Conservation (phyloP, 1,140 invertebrate genomes). For the Arctopsyche grandis region DNA sequence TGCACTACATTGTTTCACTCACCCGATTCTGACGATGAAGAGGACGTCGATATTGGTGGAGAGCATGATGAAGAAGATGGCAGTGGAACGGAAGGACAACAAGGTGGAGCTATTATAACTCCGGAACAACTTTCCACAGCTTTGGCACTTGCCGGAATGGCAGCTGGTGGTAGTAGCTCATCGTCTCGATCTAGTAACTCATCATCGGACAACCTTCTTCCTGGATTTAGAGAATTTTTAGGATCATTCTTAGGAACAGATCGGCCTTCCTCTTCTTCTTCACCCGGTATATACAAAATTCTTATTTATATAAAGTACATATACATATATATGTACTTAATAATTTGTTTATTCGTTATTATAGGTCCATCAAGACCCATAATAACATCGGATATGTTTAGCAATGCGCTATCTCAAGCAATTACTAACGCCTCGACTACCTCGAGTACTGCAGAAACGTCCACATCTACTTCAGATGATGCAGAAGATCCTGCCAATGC, state of each 20-base stretch:
- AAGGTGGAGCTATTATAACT: slow-evolving; percentile 36
- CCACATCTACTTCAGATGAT: slow-evolving; percentile 6
- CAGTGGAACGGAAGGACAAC: slow-evolving; percentile 2
- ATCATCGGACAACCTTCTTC: neutral
- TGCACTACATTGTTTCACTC: neutral
- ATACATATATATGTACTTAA: neutral
- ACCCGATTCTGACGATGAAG: slow-evolving; percentile 44
- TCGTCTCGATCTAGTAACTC: slow-evolving; percentile 25
- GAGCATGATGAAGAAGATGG: slow-evolving; percentile 40
- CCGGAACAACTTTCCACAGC: slow-evolving; percentile 50
- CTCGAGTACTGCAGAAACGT: slow-evolving; percentile 29
- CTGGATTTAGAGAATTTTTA: slow-evolving; percentile 43
- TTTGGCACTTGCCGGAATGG: slow-evolving; percentile 44
- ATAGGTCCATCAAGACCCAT: slow-evolving; percentile 47
- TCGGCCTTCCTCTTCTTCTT: slow-evolving; percentile 4
- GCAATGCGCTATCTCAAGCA: slow-evolving; percentile 61
- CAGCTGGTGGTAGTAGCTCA: neutral
- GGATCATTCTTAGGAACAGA: slow-evolving; percentile 40
- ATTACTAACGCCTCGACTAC: slow-evolving; percentile 54
- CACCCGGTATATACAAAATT: slow-evolving; percentile 23
- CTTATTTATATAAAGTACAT: neutral
- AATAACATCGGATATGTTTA: slow-evolving; percentile 64
- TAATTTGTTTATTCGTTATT: slow-evolving; percentile 2
- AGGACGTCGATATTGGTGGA: slow-evolving; percentile 42
- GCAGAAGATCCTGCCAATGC: slow-evolving; percentile 3